Percentiles rank a stretch among this genome's conserved stretches.
Evolutionary conservation across 1,140 invertebrate genomes (phyloP).

Genomic region (Pseudomyrmex cubaensis): DNA sequence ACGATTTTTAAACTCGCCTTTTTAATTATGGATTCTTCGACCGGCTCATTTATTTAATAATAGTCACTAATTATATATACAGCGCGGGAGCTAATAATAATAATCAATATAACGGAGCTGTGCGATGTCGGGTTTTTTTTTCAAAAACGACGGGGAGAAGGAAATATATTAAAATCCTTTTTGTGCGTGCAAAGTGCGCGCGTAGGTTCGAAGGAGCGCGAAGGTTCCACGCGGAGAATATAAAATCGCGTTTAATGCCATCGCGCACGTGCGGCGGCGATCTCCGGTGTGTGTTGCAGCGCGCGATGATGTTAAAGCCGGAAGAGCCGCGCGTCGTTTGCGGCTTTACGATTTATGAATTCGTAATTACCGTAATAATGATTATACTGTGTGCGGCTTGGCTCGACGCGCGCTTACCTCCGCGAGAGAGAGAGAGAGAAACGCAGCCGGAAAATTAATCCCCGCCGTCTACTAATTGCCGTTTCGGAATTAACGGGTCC

Average conservation of each 20-base stretch:
- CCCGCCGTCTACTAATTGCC: slow-evolving; percentile 38
- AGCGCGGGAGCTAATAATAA: neutral
- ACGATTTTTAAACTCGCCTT: neutral
- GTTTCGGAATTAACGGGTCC: slow-evolving; percentile 16
- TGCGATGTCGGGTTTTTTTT: neutral
- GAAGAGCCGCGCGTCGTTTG: slow-evolving; percentile 9
- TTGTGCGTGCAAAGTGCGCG: too few species aligned
- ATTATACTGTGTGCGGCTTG: slow-evolving; percentile 8
- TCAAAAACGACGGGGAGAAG: neutral
- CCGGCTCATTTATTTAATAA: slow-evolving; percentile 5
- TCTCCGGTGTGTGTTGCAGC: neutral
- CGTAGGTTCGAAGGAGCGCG: too few species aligned
- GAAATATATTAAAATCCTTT: too few species aligned
- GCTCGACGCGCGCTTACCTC: neutral
- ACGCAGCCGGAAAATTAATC: slow-evolving; percentile 37
- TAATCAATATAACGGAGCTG: neutral
- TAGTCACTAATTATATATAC: neutral
- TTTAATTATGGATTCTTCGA: neutral
- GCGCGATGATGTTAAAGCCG: too few species aligned
- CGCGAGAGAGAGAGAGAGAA: too few species aligned
- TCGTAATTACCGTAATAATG: slow-evolving; percentile 40
- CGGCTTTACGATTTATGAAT: slow-evolving; percentile 45
- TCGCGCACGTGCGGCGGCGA: neutral
- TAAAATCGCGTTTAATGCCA: neutral
- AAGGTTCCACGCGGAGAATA: neutral